Conservation (phyloP, 2,888 invertebrate genomes). For the Lysandra bellargus region DNA sequence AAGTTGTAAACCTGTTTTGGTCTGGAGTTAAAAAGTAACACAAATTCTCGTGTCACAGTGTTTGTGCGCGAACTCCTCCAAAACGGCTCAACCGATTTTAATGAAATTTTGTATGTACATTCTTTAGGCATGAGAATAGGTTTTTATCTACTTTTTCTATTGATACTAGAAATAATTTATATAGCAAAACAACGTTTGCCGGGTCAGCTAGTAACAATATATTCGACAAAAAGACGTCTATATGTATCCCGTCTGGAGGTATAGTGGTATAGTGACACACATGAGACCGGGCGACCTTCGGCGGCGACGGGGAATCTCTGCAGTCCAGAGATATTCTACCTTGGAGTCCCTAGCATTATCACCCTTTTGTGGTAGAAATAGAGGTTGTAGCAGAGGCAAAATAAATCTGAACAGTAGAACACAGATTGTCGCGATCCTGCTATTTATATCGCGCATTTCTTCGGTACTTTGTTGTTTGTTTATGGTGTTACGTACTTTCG, state of each 20-base stretch:
- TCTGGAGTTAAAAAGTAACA: background rate
- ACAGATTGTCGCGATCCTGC: slow-evolving; percentile 30
- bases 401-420: slow-evolving; percentile 42
- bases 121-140: too few relatives aligned
- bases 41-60: too few relatives aligned
- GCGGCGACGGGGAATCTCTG: slow-evolving; percentile 56
- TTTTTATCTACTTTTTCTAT: too few relatives aligned
- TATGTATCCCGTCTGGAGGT: slow-evolving; percentile 51
- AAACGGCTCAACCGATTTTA: too few relatives aligned
- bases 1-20: too few relatives aligned
- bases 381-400: slow-evolving; percentile 42
- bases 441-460: slow-evolving; percentile 15
- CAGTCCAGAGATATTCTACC: slow-evolving; percentile 34
- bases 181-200: too few relatives aligned
- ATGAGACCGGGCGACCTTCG: slow-evolving; percentile 75
- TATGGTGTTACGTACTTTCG: background rate
- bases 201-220: background rate
- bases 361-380: background rate
- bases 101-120: too few relatives aligned
- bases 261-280: slow-evolving; percentile 77
- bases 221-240: background rate
- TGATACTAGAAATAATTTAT: too few relatives aligned
- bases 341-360: background rate
- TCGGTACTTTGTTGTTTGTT: background rate
- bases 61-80: too few relatives aligned